Conservation (phyloP, 2,113 vertebrate species). For the Holacanthus passer region DNA sequence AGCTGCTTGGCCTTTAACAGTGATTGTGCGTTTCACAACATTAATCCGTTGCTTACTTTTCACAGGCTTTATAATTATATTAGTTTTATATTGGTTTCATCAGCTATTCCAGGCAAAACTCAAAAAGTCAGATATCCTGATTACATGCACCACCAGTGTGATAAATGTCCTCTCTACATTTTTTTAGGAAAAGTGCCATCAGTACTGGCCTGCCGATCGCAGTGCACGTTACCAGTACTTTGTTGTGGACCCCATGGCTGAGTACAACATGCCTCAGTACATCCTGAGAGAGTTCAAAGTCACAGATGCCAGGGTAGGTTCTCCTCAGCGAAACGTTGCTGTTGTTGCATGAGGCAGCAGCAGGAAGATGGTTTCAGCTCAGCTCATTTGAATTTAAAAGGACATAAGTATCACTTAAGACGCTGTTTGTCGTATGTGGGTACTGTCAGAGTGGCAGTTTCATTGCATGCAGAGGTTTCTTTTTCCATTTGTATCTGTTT, state of each 20-base stretch:
- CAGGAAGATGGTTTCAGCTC: background rate
- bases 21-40: background rate
- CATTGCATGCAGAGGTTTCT: background rate
- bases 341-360: background rate
- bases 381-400: background rate
- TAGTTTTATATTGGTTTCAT: background rate
- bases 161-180: background rate
- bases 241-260: slow-evolving; percentile 98
- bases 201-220: slow-evolving; percentile 98
- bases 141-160: background rate
- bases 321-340: background rate
- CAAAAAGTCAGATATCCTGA: background rate
- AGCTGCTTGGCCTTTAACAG: background rate
- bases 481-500: background rate
- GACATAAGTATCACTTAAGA: background rate
- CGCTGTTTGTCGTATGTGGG: background rate
- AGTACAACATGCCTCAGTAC: slow-evolving; percentile 99
- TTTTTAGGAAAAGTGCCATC: slow-evolving; percentile 96
- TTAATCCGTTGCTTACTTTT: background rate
- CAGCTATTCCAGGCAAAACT: background rate
- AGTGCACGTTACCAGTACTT: slow-evolving; percentile 98
- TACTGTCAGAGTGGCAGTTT: background rate
- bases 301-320: slow-evolving; percentile 93
- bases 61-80: background rate
- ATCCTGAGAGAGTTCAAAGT: slow-evolving; percentile 99